Conservation (phyloP, 2,888 invertebrate species). For the Drosophila pseudotakahashii region DNA sequence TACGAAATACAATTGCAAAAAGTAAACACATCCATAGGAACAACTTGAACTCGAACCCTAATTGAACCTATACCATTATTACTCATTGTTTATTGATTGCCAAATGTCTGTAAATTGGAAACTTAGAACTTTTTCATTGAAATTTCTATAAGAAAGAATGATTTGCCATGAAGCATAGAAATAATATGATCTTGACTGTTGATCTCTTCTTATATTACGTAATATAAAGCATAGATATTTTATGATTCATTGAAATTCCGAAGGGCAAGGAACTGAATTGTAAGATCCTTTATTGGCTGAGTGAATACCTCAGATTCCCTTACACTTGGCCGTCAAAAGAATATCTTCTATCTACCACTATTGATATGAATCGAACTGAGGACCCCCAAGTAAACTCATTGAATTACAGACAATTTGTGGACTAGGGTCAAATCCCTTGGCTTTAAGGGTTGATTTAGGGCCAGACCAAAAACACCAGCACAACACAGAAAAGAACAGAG, state of each 20-base stretch:
- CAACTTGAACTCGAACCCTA: constrained; percentile 22
- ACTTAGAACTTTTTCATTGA: not conserved
- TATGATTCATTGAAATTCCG: not conserved
- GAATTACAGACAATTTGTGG: constrained; percentile 42
- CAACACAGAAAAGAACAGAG: constrained; percentile 6
- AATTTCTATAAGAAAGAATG: not conserved
- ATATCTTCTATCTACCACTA: constrained; percentile 9
- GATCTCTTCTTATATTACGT: not conserved
- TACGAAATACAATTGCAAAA: constrained; percentile 25
- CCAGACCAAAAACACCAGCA: constrained; percentile 20
- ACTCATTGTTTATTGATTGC: constrained; percentile 25
- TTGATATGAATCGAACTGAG: constrained; percentile 21
- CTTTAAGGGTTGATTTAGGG: constrained; percentile 45
- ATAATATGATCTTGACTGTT: not conserved
- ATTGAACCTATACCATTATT: constrained; percentile 9
- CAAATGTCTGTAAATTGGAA: not conserved
- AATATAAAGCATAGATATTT: not conserved
- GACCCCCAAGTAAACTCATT: constrained; percentile 37
- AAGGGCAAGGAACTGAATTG: not conserved
- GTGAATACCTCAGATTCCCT: constrained; percentile 3
- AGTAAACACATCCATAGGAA: constrained; percentile 5
- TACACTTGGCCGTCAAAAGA: constrained; percentile 18
- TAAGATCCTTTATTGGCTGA: constrained; percentile 12
- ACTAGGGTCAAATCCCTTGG: constrained; percentile 44
- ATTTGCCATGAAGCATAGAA: not conserved